A percentile compares a stretch with the other conserved stretches of the same genome.
Evolutionary conservation across 2,797 vertebrate genomes (phyloP).

Genomic region (Hoplostethus mediterraneus): DNA sequence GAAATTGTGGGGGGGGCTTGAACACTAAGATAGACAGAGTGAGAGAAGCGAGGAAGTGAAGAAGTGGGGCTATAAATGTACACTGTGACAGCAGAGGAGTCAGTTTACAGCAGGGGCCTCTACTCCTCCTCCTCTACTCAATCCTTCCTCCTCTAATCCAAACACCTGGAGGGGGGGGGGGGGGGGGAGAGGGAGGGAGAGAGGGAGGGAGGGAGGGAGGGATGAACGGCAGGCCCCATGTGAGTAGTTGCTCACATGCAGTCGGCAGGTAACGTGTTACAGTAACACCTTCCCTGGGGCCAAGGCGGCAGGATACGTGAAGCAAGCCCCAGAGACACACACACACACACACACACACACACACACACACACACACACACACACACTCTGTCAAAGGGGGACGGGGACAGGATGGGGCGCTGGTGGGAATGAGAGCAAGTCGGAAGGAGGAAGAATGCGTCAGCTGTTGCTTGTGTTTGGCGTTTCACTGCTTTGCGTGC

Average conservation of each 20-base stretch:
- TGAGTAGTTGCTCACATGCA: constrained; percentile 84
- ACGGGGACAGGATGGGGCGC: background rate
- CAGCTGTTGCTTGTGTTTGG: constrained; percentile 60
- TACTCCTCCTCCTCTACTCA: constrained; percentile 55
- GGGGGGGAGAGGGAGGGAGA: background rate
- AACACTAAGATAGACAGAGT: background rate
- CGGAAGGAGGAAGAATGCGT: constrained; percentile 18
- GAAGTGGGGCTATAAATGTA: constrained; percentile 45
- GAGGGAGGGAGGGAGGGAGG: no score
- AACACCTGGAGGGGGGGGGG: constrained; percentile 70
- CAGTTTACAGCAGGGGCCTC: constrained; percentile 66
- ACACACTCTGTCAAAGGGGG: constrained; percentile 1
- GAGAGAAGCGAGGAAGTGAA: constrained; percentile 23
- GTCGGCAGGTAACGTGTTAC: constrained; percentile 80
- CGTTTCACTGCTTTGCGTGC: constrained; percentile 22
- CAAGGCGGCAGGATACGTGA: constrained; percentile 72
- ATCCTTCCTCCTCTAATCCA: constrained; percentile 73
- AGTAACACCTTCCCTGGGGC: constrained; percentile 79
- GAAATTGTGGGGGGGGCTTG: constrained; percentile 15
- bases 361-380: background rate
- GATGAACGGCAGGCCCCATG: constrained; percentile 67
- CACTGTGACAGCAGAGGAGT: constrained; percentile 60
- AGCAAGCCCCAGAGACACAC: constrained; percentile 21
- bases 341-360: background rate
- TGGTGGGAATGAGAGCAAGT: constrained; percentile 24